Percentiles rank a stretch among this genome's conserved stretches.
Conservation (phyloP, 2,888 invertebrate genomes). For the Serripes groenlandicus region DNA sequence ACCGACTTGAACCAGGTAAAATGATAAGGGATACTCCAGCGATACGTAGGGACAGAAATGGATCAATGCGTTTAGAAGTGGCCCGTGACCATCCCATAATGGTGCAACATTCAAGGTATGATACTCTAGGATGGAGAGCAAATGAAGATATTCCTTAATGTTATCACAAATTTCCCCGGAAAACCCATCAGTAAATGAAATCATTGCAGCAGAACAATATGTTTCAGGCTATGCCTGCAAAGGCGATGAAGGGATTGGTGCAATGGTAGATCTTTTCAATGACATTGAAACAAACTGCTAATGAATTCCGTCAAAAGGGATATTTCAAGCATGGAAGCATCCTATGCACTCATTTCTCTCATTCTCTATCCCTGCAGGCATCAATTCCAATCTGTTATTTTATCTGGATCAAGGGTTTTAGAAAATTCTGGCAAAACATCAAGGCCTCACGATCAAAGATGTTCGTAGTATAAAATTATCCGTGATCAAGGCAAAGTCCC, state of each 20-base stretch:
- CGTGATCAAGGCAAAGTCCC: no score
- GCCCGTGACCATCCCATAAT: slow-evolving; percentile 69
- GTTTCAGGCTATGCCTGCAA: slow-evolving; percentile 68
- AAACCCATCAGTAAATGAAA: slow-evolving; percentile 64
- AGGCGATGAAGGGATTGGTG: slow-evolving; percentile 66
- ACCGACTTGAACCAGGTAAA: not conserved
- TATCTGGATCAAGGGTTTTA: no score
- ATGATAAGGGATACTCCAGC: not conserved
- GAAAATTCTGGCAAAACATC: no score
- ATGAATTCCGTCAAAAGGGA: no score
- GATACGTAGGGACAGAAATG: slow-evolving; percentile 59
- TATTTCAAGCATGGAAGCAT: no score
- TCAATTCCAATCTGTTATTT: no score
- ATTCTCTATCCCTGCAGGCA: no score
- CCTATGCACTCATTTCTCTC: no score
- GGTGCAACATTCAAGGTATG: slow-evolving; percentile 68
- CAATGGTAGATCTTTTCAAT: no score
- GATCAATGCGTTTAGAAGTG: slow-evolving; percentile 68
- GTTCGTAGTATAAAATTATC: no score
- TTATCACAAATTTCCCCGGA: slow-evolving; percentile 65
- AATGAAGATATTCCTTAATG: slow-evolving; percentile 73
- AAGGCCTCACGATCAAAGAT: no score
- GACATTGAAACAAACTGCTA: no score
- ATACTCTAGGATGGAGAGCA: slow-evolving; percentile 69
- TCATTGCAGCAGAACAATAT: slow-evolving; percentile 51